Evolutionary conservation across 2,113 vertebrate species (phyloP), one percentile per base, ranked within the genome.

Genomic region (Pogonocichla stellata): DNA sequence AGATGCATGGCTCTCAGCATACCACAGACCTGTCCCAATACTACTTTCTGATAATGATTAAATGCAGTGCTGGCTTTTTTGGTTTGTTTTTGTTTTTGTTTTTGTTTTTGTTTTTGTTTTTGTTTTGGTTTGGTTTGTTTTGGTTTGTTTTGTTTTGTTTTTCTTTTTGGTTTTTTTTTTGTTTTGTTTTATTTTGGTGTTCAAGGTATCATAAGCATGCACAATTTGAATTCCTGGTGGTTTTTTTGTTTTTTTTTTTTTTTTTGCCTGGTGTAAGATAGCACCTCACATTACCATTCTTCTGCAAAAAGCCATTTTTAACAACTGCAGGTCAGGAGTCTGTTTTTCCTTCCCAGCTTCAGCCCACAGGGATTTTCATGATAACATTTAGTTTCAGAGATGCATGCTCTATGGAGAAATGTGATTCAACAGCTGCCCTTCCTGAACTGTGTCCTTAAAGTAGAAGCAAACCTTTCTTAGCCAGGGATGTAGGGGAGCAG

Each of bases 221-320:
- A 5, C 48, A 86, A 31, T 88, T 92, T 88, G 31, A 80, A 77
- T 86, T 94, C 10, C 10, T 0, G 2, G 40, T 77, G 36, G n/a
- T n/a, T n/a, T 34, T 61, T 80, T 91, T 4, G 40, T 70, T 42
- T 50, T 89, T 91, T 51, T 43, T 66, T 38, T 54, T 89, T 91
- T 51, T 93, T 91, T 91, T 40, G 86, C 29, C 26, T 19, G 2
- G 47, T 86, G 9, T 83, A 70, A 92, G 54, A 88, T 45, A 95
- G 54, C 0, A 1, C 83, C 78, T 95, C 80, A 53, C 58, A 92
- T 93, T 92, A 83, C 86, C 64, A 91, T 89, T 92, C 84, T 94
- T 87, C 80, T 94, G 92, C 87, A 87, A 86, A 95, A 95, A 93
- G 69, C 66, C 90, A 47, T 96, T 95, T 96, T 93, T 94, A 97